Percentiles rank a stretch among this genome's conserved stretches.
phyloP scores from a whole-genome alignment of 1,140 invertebrate species.

The Stegodyphus dumicola region DNA sequence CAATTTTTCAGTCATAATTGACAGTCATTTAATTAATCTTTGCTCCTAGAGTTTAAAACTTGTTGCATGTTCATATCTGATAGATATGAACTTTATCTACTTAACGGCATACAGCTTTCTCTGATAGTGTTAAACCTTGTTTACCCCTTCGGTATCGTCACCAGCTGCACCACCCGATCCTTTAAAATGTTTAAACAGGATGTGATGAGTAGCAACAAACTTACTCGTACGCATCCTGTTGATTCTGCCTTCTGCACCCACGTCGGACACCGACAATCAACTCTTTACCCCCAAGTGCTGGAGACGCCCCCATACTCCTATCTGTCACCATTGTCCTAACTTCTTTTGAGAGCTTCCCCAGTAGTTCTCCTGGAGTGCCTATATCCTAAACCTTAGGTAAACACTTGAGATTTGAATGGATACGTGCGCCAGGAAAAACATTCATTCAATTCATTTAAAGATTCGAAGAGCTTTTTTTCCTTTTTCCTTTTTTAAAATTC shows the following conservation, averaged over 20 bases:
- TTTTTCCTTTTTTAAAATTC: too few species aligned
- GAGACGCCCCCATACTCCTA: background rate
- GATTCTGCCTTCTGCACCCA: background rate
- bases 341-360: background rate
- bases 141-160: background rate
- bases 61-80: too few species aligned
- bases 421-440: background rate
- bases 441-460: too few species aligned
- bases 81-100: too few species aligned
- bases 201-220: background rate
- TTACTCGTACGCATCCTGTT: background rate
- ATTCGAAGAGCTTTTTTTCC: too few species aligned
- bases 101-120: too few species aligned
- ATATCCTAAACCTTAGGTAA: background rate
- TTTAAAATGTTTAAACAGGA: background rate
- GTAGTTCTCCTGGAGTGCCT: conserved; percentile 1
- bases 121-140: background rate
- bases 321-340: background rate
- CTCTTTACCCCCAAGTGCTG: background rate
- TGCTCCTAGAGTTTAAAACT: too few species aligned
- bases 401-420: conserved; percentile 4
- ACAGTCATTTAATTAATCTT: too few species aligned
- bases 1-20: too few species aligned
- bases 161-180: background rate
- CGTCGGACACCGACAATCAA: too few species aligned